These are phyloP conservation scores for Ophion obscuratus DNA, from an alignment of 2,888 invertebrate genomes.

Conservation along the genomic window DNA sequence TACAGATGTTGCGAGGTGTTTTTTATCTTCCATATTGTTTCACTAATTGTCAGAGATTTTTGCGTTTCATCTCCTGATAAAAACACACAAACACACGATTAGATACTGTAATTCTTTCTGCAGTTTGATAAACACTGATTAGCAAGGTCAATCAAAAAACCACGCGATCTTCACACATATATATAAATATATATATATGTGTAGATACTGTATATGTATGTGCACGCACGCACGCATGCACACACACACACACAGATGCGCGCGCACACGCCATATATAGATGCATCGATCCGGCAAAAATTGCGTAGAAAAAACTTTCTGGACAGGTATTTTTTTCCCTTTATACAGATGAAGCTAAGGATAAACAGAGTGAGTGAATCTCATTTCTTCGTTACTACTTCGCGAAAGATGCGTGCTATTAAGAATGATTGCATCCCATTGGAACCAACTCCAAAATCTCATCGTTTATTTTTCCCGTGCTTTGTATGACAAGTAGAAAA, in stretches of 20 bases:
- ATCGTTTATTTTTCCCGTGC: background rate
- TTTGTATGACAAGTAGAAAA: background rate
- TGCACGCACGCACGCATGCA: too few species aligned
- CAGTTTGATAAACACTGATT: constrained; percentile 20
- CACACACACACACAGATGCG: too few species aligned
- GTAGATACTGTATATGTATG: too few species aligned
- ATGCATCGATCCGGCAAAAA: constrained; percentile 23
- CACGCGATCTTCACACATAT: background rate
- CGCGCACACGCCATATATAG: background rate
- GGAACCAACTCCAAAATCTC: background rate
- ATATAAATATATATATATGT: too few species aligned
- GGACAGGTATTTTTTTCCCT: constrained; percentile 31
- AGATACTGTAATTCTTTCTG: constrained; percentile 15
- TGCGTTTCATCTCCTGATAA: constrained; percentile 10
- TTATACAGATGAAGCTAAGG: background rate
- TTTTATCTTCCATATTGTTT: background rate
- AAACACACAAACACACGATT: background rate
- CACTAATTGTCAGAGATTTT: background rate
- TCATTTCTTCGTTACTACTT: background rate
- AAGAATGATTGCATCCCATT: background rate
- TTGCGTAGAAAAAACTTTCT: constrained; percentile 13
- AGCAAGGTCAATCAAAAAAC: constrained; percentile 8
- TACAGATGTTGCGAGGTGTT: constrained; percentile 30
- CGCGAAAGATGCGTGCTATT: background rate
- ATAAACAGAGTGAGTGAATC: background rate